A percentile compares a stretch with the other conserved stretches of the same genome.
phyloP scores from a whole-genome alignment of 2,797 vertebrate genomes.

The Enteromius viviparus region DNA sequence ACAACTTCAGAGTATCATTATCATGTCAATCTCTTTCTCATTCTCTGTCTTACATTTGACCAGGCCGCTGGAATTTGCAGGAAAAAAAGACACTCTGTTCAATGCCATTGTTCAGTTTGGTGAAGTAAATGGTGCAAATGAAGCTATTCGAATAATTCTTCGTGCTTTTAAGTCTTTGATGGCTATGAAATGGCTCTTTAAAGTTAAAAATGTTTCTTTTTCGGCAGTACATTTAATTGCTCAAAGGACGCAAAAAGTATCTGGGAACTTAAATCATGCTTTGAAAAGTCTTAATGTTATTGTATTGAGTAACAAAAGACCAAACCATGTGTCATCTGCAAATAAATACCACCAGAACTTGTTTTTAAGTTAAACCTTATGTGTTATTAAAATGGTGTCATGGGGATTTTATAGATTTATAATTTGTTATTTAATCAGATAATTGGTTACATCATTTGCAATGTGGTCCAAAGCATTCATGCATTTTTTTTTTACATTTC shows the following conservation, averaged over 20 bases:
- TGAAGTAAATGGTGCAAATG: neutral
- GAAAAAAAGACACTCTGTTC: neutral
- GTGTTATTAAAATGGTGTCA: neutral
- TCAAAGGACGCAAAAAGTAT: neutral
- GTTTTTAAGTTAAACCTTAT: neutral
- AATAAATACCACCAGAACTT: neutral
- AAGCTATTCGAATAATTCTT: slow-evolving; percentile 1
- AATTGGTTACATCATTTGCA: neutral
- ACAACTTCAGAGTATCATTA: slow-evolving; percentile 28
- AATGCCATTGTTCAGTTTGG: neutral
- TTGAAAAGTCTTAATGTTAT: slow-evolving; percentile 2
- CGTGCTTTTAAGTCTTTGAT: slow-evolving; percentile 6
- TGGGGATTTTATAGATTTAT: neutral
- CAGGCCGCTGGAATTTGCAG: neutral
- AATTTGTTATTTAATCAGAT: neutral
- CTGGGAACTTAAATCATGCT: neutral
- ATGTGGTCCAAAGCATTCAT: neutral
- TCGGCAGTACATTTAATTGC: neutral
- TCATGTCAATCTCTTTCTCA: slow-evolving; percentile 29
- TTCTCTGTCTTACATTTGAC: slow-evolving; percentile 19
- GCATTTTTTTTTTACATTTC: neutral
- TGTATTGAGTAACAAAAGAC: neutral
- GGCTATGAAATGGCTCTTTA: neutral
- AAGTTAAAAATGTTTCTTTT: neutral
- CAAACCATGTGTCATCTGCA: neutral